These are phyloP conservation scores for Hemithea aestivaria DNA, from an alignment of 2,888 invertebrate genomes.

Conservation along the genomic window DNA sequence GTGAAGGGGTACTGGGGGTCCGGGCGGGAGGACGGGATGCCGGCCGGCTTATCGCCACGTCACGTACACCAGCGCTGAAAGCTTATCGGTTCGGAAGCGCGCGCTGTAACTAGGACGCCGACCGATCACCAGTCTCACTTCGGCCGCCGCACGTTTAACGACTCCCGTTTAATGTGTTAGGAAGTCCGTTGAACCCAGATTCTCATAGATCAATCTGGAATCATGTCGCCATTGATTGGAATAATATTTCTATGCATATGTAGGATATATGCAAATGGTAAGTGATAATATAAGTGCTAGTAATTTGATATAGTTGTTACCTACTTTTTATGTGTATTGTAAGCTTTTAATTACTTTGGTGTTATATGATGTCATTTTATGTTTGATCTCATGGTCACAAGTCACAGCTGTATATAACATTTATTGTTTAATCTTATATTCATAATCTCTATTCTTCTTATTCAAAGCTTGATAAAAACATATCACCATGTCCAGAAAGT, in stretches of 20 bases:
- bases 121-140: conserved; percentile 33
- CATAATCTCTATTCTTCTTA: too few species aligned
- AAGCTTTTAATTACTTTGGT: too few species aligned
- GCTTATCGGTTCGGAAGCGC: conserved; percentile 60
- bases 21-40: conserved; percentile 17
- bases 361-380: too few species aligned
- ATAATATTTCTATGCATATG: conserved; percentile 29
- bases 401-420: too few species aligned
- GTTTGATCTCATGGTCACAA: too few species aligned
- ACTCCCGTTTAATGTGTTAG: conserved; percentile 38
- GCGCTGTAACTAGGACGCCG: conserved; percentile 48
- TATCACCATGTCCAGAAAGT: too few species aligned
- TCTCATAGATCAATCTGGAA: conserved; percentile 41
- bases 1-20: conserved; percentile 25
- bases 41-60: conserved; percentile 18
- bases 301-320: too few species aligned
- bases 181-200: conserved; percentile 46
- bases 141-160: conserved; percentile 44
- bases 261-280: conserved; percentile 10
- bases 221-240: conserved; percentile 35
- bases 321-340: too few species aligned
- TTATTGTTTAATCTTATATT: too few species aligned
- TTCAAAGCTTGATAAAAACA: too few species aligned
- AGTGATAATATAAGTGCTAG: too few species aligned
- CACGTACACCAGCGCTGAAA: conserved; percentile 22